A percentile compares a stretch with the other conserved stretches of the same genome.
Evolutionary conservation across 2,888 invertebrate species (phyloP).

Genomic region (Hyppa rectilinea): DNA sequence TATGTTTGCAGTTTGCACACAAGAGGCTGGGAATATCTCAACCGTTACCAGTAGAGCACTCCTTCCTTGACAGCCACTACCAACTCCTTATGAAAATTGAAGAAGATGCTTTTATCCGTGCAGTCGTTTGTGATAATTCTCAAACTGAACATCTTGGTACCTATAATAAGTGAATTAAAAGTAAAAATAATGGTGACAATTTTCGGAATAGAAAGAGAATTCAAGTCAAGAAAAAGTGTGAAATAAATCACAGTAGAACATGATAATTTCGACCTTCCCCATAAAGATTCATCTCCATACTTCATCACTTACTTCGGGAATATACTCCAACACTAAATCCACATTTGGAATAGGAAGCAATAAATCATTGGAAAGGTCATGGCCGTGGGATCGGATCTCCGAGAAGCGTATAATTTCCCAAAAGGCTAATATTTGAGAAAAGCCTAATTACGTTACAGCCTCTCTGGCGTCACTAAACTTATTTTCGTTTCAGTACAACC

Average conservation of each 20-base stretch:
- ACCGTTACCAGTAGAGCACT: not conserved
- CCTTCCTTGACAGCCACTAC: not conserved
- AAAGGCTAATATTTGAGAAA: conserved; percentile 47
- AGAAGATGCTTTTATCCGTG: not conserved
- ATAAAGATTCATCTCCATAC: not conserved
- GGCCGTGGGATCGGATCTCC: conserved; percentile 41
- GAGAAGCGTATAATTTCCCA: conserved; percentile 63
- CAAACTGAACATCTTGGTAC: not conserved
- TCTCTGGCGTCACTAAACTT: conserved; percentile 36
- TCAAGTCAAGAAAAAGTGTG: not conserved
- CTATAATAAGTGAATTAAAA: not conserved
- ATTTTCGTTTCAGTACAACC: conserved; percentile 31
- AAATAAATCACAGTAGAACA: not conserved
- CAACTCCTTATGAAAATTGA: not conserved
- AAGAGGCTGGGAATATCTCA: not conserved
- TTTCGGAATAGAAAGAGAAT: not conserved
- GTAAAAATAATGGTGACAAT: not conserved
- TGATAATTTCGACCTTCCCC: not conserved
- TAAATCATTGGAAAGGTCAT: conserved; percentile 63
- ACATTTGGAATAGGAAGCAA: conserved; percentile 37
- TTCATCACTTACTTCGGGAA: not conserved
- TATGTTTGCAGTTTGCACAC: not conserved
- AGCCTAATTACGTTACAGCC: conserved; percentile 25
- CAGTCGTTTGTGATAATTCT: not conserved
- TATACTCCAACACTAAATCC: too few species aligned